phyloP scores from a whole-genome alignment of 1,140 invertebrate genomes.

The Platyura marginata region DNA sequence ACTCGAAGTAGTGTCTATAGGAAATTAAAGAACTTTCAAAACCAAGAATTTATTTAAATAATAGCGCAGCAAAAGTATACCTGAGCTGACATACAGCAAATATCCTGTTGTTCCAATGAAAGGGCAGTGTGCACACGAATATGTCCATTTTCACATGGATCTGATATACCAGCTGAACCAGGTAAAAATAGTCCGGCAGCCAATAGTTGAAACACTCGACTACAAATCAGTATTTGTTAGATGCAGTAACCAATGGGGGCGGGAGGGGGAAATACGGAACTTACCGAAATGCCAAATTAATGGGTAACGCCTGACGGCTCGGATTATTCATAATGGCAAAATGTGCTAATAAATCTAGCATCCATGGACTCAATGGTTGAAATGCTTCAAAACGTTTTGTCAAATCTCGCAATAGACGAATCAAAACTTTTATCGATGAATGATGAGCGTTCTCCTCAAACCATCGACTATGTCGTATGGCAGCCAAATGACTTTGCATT shows the following conservation, averaged over 20 bases:
- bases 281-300: conserved; percentile 68
- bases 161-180: conserved; percentile 83
- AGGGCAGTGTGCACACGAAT: conserved; percentile 80
- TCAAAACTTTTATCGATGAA: conserved; percentile 85
- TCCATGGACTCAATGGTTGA: conserved; percentile 84
- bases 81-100: conserved; percentile 80
- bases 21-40: neutral
- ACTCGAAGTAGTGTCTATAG: conserved; percentile 63
- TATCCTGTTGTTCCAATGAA: conserved; percentile 87
- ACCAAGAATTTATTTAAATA: neutral
- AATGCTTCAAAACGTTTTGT: conserved; percentile 77
- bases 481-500: conserved; percentile 74
- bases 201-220: conserved; percentile 73
- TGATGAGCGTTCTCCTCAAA: conserved; percentile 98
- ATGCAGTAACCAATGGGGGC: neutral
- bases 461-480: conserved; percentile 90
- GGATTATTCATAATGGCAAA: conserved; percentile 96
- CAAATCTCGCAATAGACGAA: conserved; percentile 80
- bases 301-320: conserved; percentile 73
- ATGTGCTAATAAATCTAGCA: conserved; percentile 88
- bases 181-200: conserved; percentile 89
- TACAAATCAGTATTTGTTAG: conserved; percentile 25
- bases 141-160: conserved; percentile 82
- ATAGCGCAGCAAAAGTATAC: conserved; percentile 7
- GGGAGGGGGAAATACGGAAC: neutral